These are phyloP conservation scores for Diprion similis DNA, from an alignment of 1,140 invertebrate species.

Conservation along the genomic window DNA sequence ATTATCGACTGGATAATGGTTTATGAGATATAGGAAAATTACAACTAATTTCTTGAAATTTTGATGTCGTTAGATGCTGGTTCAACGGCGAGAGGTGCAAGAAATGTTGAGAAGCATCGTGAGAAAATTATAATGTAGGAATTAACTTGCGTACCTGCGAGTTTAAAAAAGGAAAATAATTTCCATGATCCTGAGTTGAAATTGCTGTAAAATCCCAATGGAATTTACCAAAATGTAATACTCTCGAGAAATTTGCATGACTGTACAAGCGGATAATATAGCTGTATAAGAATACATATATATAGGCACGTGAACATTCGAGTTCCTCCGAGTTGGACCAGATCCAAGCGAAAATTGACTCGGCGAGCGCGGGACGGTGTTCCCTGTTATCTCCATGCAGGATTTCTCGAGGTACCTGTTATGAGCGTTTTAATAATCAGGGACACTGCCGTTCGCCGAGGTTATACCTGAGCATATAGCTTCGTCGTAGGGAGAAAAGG, in stretches of 20 bases:
- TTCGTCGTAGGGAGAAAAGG: not conserved
- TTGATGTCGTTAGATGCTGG: too few species aligned
- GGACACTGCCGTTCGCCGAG: not conserved
- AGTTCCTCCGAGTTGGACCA: not conserved
- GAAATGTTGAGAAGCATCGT: too few species aligned
- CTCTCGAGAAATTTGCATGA: not conserved
- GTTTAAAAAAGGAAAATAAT: too few species aligned
- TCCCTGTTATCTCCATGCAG: not conserved
- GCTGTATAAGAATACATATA: not conserved
- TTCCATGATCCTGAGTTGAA: too few species aligned
- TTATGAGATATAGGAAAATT: too few species aligned
- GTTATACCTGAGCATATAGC: not conserved
- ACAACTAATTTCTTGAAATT: too few species aligned
- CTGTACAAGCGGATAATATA: not conserved
- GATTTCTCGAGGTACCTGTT: slow-evolving; percentile 2
- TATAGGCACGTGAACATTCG: not conserved
- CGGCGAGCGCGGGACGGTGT: not conserved
- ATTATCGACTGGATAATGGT: too few species aligned
- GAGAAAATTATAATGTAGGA: too few species aligned
- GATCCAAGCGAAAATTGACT: slow-evolving; percentile 3
- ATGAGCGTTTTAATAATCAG: slow-evolving; percentile 5
- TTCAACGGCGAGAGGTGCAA: too few species aligned
- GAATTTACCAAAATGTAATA: not conserved
- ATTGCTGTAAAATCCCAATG: too few species aligned
- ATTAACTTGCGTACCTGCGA: too few species aligned